Conservation (phyloP, 2,113 vertebrate species). For the Hydropotes inermis region DNA sequence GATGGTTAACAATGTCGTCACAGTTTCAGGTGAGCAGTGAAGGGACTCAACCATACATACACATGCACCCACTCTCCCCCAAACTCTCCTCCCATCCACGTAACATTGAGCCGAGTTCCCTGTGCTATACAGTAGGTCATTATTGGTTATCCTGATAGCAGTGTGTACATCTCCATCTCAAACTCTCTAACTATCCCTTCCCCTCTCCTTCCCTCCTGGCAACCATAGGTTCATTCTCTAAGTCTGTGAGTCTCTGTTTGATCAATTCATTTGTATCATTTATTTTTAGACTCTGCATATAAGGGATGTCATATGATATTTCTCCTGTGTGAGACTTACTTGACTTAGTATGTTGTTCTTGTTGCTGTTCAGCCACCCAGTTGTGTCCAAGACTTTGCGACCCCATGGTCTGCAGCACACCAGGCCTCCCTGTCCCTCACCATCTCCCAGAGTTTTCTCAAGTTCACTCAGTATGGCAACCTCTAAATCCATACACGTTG, state of each 20-base stretch:
- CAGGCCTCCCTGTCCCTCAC: neutral
- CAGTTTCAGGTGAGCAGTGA: neutral
- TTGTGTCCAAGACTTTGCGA: accelerated
- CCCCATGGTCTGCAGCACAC: neutral
- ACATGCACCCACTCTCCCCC: neutral
- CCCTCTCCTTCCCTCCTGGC: neutral
- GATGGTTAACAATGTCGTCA: neutral
- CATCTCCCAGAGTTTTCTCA: neutral
- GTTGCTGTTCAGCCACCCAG: accelerated
- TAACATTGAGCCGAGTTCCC: neutral
- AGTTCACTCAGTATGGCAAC: neutral
- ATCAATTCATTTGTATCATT: neutral
- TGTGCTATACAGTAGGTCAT: neutral
- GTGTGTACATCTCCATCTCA: neutral
- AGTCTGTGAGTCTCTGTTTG: neutral
- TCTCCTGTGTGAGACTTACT: neutral
- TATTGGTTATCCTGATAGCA: neutral
- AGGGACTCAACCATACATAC: neutral
- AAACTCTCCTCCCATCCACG: neutral
- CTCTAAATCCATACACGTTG: neutral
- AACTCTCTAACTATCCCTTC: neutral
- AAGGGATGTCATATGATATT: neutral
- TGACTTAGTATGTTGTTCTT: neutral
- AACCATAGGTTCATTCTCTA: neutral
- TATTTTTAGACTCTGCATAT: neutral